Conservation (phyloP, 2,888 invertebrate genomes). For the Lepidocyrtoides sp. region DNA sequence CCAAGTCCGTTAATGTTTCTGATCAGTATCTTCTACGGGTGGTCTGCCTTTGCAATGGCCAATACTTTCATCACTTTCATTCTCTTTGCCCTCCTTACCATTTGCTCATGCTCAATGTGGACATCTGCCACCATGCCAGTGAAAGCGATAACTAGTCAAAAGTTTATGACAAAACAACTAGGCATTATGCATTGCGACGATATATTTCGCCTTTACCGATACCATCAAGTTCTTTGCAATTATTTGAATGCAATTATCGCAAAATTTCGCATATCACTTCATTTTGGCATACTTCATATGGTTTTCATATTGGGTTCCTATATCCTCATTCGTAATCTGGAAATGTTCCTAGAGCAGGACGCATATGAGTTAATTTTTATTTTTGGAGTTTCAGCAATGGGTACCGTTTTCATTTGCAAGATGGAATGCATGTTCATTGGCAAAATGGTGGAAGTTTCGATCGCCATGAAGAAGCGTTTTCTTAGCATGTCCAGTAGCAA, state of each 20-base stretch:
- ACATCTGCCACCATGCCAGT: background rate
- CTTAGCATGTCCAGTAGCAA: background rate
- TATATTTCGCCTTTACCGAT: background rate
- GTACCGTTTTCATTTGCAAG: background rate
- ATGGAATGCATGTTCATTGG: constrained; percentile 35
- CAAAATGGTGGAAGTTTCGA: constrained; percentile 1
- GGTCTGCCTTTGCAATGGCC: constrained; percentile 20
- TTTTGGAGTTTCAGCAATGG: background rate
- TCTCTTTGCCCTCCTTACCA: background rate
- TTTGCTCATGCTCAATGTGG: background rate
- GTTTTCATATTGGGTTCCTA: background rate
- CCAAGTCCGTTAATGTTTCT: background rate
- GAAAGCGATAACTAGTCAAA: background rate
- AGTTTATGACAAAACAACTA: constrained; percentile 10
- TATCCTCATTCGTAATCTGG: background rate
- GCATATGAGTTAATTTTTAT: constrained; percentile 8
- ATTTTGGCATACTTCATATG: constrained; percentile 7
- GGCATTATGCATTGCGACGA: background rate
- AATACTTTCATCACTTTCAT: constrained; percentile 49
- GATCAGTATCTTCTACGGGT: background rate
- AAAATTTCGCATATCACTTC: background rate
- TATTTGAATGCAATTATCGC: constrained; percentile 8
- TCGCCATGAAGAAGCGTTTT: background rate
- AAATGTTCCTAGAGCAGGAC: background rate
- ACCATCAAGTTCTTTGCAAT: constrained; percentile 8